phyloP scores from a whole-genome alignment of 2,797 vertebrate genomes.

The Paramormyrops hopkinsi region DNA sequence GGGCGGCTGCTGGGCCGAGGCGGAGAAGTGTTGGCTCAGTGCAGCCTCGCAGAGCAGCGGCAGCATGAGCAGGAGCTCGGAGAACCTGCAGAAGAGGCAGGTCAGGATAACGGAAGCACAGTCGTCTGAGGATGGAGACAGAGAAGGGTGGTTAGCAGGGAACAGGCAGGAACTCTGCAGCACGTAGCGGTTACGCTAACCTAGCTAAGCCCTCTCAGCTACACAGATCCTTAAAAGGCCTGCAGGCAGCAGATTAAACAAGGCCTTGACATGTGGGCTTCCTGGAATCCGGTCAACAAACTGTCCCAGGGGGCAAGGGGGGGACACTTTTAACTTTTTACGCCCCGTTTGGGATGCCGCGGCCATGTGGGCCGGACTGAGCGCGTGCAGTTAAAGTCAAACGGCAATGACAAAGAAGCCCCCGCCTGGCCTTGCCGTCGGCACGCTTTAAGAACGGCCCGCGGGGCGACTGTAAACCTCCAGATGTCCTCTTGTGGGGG shows the following conservation, averaged over 20 bases:
- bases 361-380: neutral
- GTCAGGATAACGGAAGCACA: slow-evolving; percentile 82
- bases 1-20: slow-evolving; percentile 49
- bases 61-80: slow-evolving; percentile 79
- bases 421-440: neutral
- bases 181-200: neutral
- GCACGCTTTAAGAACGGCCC: neutral
- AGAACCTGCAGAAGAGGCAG: slow-evolving; percentile 92
- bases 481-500: slow-evolving; percentile 20
- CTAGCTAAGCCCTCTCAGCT: neutral
- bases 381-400: neutral
- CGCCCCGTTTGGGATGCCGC: neutral
- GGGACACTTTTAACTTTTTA: neutral
- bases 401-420: neutral
- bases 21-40: slow-evolving; percentile 61
- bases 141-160: neutral
- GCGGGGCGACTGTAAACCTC: neutral
- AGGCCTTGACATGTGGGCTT: neutral
- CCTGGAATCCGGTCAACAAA: neutral
- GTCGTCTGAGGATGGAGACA: slow-evolving; percentile 64
- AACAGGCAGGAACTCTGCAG: neutral
- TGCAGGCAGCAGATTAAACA: neutral
- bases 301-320: neutral
- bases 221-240: neutral
- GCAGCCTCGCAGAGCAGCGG: slow-evolving; percentile 69